A percentile compares a stretch with the other conserved stretches of the same genome.
These are phyloP conservation scores for Embiotoca jacksoni DNA, from an alignment of 2,113 vertebrate species.

Conservation along the genomic window DNA sequence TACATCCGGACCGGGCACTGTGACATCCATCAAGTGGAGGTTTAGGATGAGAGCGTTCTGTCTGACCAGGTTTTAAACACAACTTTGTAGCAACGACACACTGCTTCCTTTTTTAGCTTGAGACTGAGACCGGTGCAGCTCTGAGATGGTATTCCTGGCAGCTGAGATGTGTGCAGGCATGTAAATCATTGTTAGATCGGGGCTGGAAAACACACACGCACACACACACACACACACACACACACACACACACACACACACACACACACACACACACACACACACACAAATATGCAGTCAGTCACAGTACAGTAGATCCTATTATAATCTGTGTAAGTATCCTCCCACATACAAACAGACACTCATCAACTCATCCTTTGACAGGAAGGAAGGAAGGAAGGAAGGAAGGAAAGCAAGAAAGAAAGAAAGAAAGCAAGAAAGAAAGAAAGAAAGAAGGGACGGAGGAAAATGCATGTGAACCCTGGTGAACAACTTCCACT, in stretches of 20 bases:
- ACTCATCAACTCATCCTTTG: constrained; percentile 16
- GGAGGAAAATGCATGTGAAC: neutral
- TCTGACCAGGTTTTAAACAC: constrained; percentile 67
- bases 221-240: neutral
- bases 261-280: neutral
- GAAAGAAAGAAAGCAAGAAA: too few species aligned
- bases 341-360: constrained; percentile 10
- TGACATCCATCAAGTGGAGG: constrained; percentile 57
- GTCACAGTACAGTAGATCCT: too few species aligned
- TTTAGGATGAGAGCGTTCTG: constrained; percentile 55
- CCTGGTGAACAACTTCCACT: neutral
- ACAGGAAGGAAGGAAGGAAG: neutral
- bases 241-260: too few species aligned
- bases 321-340: constrained; percentile 27
- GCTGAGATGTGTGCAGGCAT: constrained; percentile 62
- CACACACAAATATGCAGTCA: neutral
- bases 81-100: constrained; percentile 36
- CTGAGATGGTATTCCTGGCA: constrained; percentile 59
- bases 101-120: constrained; percentile 76
- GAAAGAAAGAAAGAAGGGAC: too few species aligned
- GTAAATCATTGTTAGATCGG: constrained; percentile 56
- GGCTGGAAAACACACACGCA: constrained; percentile 38
- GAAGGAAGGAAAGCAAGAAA: too few species aligned
- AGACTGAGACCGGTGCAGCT: constrained; percentile 63
- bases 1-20: constrained; percentile 22